Conservation (phyloP, 2,113 vertebrate species). For the Bettongia penicillata region DNA sequence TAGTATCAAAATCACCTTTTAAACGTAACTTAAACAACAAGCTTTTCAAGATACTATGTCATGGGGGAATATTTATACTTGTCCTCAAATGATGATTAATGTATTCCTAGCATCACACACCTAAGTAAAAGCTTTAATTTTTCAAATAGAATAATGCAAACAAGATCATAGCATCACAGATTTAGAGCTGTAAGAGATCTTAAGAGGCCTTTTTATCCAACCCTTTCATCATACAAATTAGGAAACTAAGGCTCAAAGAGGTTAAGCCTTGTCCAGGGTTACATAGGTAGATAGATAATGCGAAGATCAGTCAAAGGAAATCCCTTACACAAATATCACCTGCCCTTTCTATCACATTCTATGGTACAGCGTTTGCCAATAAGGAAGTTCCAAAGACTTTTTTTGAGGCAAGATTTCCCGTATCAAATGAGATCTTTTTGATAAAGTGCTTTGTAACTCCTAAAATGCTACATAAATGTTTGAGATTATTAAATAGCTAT, state of each 20-base stretch:
- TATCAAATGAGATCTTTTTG: neutral
- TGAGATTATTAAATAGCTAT: neutral
- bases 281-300: neutral
- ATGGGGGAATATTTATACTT: neutral
- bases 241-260: neutral
- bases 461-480: neutral
- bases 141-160: neutral
- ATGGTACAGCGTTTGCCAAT: neutral
- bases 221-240: neutral
- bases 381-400: constrained; percentile 9
- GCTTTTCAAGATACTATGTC: neutral
- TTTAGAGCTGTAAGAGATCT: neutral
- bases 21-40: neutral
- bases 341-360: neutral
- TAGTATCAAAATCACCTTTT: neutral
- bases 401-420: neutral
- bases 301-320: neutral
- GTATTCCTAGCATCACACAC: neutral
- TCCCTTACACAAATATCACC: neutral
- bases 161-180: neutral
- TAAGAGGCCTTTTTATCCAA: neutral
- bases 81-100: neutral
- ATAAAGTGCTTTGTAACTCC: neutral
- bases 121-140: neutral
- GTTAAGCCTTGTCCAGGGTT: neutral